These are phyloP conservation scores for Lissonota sp. DNA, from an alignment of 2,888 invertebrate species.

Conservation along the genomic window DNA sequence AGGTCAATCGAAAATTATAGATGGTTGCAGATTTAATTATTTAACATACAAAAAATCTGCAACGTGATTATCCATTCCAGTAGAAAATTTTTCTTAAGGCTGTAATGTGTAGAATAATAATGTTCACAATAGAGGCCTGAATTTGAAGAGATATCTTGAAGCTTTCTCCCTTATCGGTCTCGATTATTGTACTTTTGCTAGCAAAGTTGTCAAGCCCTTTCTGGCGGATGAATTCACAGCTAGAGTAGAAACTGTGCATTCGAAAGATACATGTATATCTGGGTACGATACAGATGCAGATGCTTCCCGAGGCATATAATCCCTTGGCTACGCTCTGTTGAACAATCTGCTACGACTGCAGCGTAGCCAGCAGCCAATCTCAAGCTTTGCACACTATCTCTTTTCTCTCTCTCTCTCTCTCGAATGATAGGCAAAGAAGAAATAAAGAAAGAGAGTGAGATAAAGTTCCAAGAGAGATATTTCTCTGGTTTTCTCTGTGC, in stretches of 20 bases:
- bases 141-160: too few species aligned
- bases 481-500: constrained; percentile 44
- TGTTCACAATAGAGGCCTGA: too few species aligned
- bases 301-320: constrained; percentile 31
- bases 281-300: constrained; percentile 51
- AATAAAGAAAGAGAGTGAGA: constrained; percentile 10
- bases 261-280: constrained; percentile 42
- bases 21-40: too few species aligned
- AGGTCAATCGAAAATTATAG: too few species aligned
- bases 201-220: constrained; percentile 45
- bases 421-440: too few species aligned
- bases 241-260: constrained; percentile 2
- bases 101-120: too few species aligned
- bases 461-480: constrained; percentile 45
- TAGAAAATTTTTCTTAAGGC: too few species aligned
- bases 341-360: constrained; percentile 39
- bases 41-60: too few species aligned
- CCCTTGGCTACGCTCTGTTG: constrained; percentile 41
- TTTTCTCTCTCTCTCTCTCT: too few species aligned
- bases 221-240: constrained; percentile 18
- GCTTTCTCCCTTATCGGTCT: too few species aligned
- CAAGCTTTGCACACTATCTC: constrained; percentile 32
- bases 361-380: constrained; percentile 46
- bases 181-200: constrained; percentile 3
- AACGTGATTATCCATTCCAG: too few species aligned